A percentile compares a stretch with the other conserved stretches of the same genome.
Conservation (phyloP, 2,888 invertebrate species). For the Chymomyza fuscimana region DNA sequence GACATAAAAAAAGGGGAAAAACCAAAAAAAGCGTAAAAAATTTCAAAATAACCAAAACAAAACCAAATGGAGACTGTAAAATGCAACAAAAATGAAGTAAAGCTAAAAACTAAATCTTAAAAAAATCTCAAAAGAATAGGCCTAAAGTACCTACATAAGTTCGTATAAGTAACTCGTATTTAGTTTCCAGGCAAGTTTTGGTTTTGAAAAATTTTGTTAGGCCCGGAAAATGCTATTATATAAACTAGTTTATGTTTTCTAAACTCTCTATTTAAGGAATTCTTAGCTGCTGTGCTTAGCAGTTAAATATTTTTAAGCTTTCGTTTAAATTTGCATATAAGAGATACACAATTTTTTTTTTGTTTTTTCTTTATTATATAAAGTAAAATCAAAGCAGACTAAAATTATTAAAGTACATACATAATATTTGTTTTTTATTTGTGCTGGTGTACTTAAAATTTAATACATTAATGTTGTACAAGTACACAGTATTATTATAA, state of each 20-base stretch:
- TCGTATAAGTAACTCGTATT: slow-evolving; percentile 57
- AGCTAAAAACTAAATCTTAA: slow-evolving; percentile 45
- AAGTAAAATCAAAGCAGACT: no score
- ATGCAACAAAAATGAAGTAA: slow-evolving; percentile 34
- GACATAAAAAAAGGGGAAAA: slow-evolving; percentile 52
- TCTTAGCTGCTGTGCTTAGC: background rate
- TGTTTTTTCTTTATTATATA: background rate
- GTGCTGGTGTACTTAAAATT: no score
- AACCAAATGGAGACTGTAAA: slow-evolving; percentile 68
- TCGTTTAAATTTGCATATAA: slow-evolving; percentile 1
- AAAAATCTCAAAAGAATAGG: slow-evolving; percentile 60
- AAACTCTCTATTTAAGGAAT: slow-evolving; percentile 18
- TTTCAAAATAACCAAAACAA: slow-evolving; percentile 44
- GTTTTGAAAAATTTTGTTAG: slow-evolving; percentile 3
- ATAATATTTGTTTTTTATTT: no score
- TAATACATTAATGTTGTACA: background rate
- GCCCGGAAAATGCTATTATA: slow-evolving; percentile 8
- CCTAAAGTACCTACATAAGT: slow-evolving; percentile 59
- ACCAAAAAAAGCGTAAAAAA: slow-evolving; percentile 28
- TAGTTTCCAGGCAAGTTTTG: slow-evolving; percentile 15
- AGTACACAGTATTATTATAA: background rate
- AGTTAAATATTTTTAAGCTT: background rate
- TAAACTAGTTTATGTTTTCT: slow-evolving; percentile 4
- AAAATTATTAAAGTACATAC: background rate
- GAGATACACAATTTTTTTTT: background rate